Conservation (phyloP, 1,140 invertebrate species). For the Manduca sexta region DNA sequence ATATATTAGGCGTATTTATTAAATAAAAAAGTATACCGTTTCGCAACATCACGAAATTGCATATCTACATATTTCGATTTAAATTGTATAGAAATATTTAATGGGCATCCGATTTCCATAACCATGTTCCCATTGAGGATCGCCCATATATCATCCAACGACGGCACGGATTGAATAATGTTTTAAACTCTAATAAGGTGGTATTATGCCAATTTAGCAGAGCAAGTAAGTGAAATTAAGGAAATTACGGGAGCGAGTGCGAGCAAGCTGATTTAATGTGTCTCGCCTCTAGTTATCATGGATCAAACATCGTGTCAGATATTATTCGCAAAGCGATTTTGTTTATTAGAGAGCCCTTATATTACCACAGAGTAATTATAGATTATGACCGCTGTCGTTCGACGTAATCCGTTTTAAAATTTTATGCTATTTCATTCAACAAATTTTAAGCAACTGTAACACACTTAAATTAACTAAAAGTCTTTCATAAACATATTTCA, state of each 20-base stretch:
- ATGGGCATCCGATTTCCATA: conserved; percentile 3
- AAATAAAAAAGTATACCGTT: too few relatives aligned
- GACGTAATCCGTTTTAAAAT: too few relatives aligned
- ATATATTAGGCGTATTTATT: too few relatives aligned
- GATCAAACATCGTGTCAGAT: conserved; percentile 48
- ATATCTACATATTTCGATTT: too few relatives aligned
- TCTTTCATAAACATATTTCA: too few relatives aligned
- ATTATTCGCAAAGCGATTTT: conserved; percentile 40
- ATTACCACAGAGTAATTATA: conserved; percentile 37
- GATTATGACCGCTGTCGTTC: too few relatives aligned
- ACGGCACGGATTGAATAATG: conserved; percentile 31
- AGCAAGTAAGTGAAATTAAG: conserved; percentile 58
- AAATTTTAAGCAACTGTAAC: too few relatives aligned
- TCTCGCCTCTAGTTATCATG: conserved; percentile 63
- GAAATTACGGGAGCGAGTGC: conserved; percentile 42
- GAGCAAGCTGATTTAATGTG: conserved; percentile 54
- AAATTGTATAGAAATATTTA: too few relatives aligned
- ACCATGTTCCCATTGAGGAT: conserved; percentile 5
- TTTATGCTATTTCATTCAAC: too few relatives aligned
- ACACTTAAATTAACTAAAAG: too few relatives aligned
- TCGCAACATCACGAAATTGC: too few relatives aligned
- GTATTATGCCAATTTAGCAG: conserved; percentile 37
- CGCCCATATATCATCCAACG: conserved; percentile 27
- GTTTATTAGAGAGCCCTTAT: conserved; percentile 61
- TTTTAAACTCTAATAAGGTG: conserved; percentile 40